A percentile compares a stretch with the other conserved stretches of the same genome.
Conservation (phyloP, 2,797 vertebrate genomes). For the Microctenopoma lineatum region DNA sequence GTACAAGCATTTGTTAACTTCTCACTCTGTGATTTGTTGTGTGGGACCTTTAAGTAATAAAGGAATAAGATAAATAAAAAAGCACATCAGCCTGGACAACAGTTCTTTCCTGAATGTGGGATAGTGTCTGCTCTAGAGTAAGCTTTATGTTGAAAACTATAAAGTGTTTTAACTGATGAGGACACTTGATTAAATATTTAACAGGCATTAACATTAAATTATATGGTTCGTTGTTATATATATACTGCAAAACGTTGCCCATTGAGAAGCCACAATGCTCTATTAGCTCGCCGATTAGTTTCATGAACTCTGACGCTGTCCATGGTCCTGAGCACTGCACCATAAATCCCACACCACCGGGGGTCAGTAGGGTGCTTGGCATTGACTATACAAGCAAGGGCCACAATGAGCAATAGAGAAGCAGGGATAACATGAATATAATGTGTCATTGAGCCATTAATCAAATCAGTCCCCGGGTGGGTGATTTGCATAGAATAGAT, state of each 20-base stretch:
- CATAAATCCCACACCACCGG: constrained; percentile 62
- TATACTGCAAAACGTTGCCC: constrained; percentile 36
- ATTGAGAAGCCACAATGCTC: constrained; percentile 24
- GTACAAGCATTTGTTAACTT: constrained; percentile 33
- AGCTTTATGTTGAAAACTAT: constrained; percentile 13
- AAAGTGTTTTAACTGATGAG: constrained; percentile 37
- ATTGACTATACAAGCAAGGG: constrained; percentile 15
- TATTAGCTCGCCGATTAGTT: constrained; percentile 33
- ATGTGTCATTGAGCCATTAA: constrained; percentile 81
- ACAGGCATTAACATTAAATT: constrained; percentile 58
- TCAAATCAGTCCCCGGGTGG: constrained; percentile 77
- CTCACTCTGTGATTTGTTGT: not conserved
- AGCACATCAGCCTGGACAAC: no score
- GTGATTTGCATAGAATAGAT: constrained; percentile 83
- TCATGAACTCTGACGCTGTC: constrained; percentile 64
- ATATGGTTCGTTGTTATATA: constrained; percentile 46
- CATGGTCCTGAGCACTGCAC: constrained; percentile 67
- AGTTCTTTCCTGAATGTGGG: not conserved
- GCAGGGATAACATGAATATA: constrained; percentile 70
- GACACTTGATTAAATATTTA: constrained; percentile 62
- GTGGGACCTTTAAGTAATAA: constrained; percentile 16
- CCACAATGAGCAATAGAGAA: constrained; percentile 53
- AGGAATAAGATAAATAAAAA: constrained; percentile 3
- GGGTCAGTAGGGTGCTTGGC: constrained; percentile 75
- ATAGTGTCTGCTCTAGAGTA: not conserved